A percentile compares a stretch with the other conserved stretches of the same genome.
phyloP scores from a whole-genome alignment of 2,797 vertebrate genomes.

The Halcyon badia region DNA sequence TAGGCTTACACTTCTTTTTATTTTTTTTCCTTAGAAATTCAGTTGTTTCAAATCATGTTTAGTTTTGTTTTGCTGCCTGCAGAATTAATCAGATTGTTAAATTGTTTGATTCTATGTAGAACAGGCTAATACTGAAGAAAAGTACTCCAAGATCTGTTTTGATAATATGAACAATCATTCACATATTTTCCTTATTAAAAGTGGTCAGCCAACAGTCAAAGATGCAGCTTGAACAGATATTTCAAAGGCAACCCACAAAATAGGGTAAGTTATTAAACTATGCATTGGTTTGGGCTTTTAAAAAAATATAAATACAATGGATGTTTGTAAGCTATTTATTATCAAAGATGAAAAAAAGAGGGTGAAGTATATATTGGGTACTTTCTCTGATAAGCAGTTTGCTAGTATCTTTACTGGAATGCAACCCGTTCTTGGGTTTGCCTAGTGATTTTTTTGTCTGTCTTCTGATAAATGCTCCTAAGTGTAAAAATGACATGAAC shows the following conservation, averaged over 20 bases:
- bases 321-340: neutral
- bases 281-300: neutral
- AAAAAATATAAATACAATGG: neutral
- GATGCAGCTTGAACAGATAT: neutral
- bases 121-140: neutral
- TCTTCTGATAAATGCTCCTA: neutral
- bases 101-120: neutral
- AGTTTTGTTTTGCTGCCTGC: neutral
- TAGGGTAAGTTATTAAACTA: neutral
- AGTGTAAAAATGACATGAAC: fast-evolving
- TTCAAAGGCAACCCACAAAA: neutral
- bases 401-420: neutral
- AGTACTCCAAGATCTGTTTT: neutral
- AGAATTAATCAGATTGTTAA: neutral
- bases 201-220: neutral
- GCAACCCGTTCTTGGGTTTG: neutral
- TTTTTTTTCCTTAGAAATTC: neutral
- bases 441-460: neutral
- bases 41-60: neutral
- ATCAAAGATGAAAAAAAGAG: neutral
- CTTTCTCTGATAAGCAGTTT: neutral
- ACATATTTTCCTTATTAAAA: neutral
- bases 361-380: neutral
- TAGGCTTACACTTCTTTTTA: neutral
- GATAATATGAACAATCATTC: neutral